A percentile compares a stretch with the other conserved stretches of the same genome.
Conservation (phyloP, 2,113 vertebrate species). For the Bufo bufo region DNA sequence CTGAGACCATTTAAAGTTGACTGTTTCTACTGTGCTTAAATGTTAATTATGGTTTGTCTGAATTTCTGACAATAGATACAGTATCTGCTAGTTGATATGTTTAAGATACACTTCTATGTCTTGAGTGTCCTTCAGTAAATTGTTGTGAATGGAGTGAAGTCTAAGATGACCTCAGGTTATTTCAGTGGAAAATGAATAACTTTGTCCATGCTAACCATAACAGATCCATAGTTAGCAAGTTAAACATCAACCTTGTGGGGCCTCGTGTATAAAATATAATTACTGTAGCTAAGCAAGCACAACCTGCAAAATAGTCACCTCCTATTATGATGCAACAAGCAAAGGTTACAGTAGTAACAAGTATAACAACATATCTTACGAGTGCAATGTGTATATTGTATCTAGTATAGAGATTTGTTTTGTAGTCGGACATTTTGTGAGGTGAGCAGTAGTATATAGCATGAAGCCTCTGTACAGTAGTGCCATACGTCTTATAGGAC, state of each 20-base stretch:
- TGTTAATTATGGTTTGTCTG: neutral
- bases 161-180: constrained; percentile 32
- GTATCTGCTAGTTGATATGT: neutral
- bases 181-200: constrained; percentile 44
- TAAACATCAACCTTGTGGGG: constrained; percentile 38
- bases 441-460: too few relatives aligned
- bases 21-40: too few relatives aligned
- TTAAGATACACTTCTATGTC: neutral
- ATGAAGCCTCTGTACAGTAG: too few relatives aligned
- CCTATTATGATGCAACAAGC: neutral
- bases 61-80: neutral
- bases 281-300: constrained; percentile 4
- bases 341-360: neutral
- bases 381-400: too few relatives aligned
- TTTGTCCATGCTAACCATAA: constrained; percentile 44
- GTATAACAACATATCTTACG: too few relatives aligned
- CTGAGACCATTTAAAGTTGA: too few relatives aligned
- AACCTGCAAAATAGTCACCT: neutral
- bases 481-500: too few relatives aligned
- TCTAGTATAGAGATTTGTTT: too few relatives aligned
- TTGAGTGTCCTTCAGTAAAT: constrained; percentile 8
- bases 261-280: constrained; percentile 8
- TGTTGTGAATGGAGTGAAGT: neutral
- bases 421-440: too few relatives aligned
- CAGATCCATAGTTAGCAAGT: constrained; percentile 29